These are phyloP conservation scores for Amiota minor DNA, from an alignment of 2,888 invertebrate genomes.

Conservation along the genomic window DNA sequence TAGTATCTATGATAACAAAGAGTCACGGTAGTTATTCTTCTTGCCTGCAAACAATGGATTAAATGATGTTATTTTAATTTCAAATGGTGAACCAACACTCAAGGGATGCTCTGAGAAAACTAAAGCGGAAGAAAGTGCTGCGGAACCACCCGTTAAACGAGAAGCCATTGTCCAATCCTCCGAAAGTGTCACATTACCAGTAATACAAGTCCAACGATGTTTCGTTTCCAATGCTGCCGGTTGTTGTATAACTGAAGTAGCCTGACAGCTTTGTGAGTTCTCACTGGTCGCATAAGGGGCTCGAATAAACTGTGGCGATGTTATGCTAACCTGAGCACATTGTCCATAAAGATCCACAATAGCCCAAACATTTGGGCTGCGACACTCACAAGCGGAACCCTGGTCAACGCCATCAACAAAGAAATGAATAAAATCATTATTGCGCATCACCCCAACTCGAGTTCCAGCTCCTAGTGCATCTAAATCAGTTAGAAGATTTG, in stretches of 20 bases:
- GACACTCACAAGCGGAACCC: conserved; percentile 87
- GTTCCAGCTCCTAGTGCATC: conserved; percentile 86
- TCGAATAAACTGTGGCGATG: conserved; percentile 64
- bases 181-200: conserved; percentile 71
- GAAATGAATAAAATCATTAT: conserved; percentile 88
- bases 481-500: conserved; percentile 89
- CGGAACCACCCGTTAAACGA: conserved; percentile 66
- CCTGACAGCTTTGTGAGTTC: conserved; percentile 77
- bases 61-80: conserved; percentile 71
- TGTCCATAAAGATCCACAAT: conserved; percentile 96
- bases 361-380: conserved; percentile 88
- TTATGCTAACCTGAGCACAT: conserved; percentile 87
- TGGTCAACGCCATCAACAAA: conserved; percentile 90
- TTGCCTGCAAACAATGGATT: conserved; percentile 73
- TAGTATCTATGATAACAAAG: background rate
- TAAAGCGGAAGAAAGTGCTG: conserved; percentile 71
- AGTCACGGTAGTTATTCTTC: conserved; percentile 2
- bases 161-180: conserved; percentile 73
- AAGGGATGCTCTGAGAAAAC: conserved; percentile 73
- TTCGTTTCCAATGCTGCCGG: conserved; percentile 74
- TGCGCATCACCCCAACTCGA: conserved; percentile 90
- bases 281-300: conserved; percentile 74
- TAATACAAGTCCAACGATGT: conserved; percentile 73
- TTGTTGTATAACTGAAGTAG: conserved; percentile 76
- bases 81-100: conserved; percentile 72